Base-by-base conservation (phyloP, 2,113 vertebrate genomes). In the Pelobates fuscus region DNA sequence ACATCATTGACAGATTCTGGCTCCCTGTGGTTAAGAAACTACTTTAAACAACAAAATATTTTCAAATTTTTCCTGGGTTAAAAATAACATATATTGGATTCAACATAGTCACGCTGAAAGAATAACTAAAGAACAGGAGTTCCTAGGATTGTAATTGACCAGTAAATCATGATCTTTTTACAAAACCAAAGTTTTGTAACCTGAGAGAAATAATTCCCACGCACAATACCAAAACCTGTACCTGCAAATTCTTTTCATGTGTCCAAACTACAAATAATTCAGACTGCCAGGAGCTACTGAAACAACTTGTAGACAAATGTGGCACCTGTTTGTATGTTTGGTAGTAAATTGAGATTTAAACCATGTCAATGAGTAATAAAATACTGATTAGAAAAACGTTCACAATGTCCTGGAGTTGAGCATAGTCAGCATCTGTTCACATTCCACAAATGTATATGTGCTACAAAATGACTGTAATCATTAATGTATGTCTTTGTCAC, bases 331-430 rank as follows among this genome's bases (percentile, higher is more conserved):
- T 41, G 49, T 10, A 18, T 66, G 25, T 10, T 17, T 30, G 43
- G 20, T 44, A 61, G 15, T 25, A 24, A 24, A 15, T 29, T 54
- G 27, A 11, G 26, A 72, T 64, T 65, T 58, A 65, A 27, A 21
- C n/a, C 21, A 1, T 64, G 60, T 20, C 21, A 14, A 7, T 58
- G 49, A 65, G 11, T 26, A 74, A 74, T 55, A n/a, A 57, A 24
- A 63, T 24, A 44, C 1, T 26, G 46, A 72, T 63, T 1, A 32
- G 14, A 3, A 63, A 54, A 72, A 8, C 63, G 24, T 65, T 20
- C 61, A 65, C 17, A 61, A 61, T 30, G 25, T 61, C 15, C 26
- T 29, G 18, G 10, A 18, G 26, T 30, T 27, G 15, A 29, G 26
- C 8, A 29, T 21, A 8, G 55, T 58, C 55, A 25, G 1, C 12